Conservation (phyloP, 2,888 invertebrate species). For the Rugalucina vietnamica region DNA sequence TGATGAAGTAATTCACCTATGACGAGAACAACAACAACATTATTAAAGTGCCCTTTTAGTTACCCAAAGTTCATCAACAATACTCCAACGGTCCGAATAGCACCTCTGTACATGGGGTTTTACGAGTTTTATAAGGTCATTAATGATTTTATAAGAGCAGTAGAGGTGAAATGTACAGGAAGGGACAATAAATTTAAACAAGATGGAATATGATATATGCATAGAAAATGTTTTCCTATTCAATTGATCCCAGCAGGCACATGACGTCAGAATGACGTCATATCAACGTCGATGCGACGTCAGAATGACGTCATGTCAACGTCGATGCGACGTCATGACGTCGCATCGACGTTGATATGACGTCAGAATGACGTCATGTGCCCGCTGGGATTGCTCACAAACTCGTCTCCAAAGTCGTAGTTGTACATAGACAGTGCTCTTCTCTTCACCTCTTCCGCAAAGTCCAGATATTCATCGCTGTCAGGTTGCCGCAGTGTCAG, state of each 20-base stretch:
- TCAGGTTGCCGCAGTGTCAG: slow-evolving; percentile 91
- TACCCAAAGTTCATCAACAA: no score
- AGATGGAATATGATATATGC: no score
- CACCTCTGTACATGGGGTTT: no score
- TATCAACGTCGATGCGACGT: neutral
- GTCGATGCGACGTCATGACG: neutral
- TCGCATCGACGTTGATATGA: neutral
- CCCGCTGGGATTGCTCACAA: slow-evolving; percentile 61
- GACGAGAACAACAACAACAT: no score
- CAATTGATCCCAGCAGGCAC: neutral
- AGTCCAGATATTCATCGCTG: slow-evolving; percentile 90
- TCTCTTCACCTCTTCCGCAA: slow-evolving; percentile 89
- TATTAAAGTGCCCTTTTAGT: no score
- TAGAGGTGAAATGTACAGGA: no score
- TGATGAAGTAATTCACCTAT: slow-evolving; percentile 79
- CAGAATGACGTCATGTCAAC: neutral
- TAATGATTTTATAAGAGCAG: no score
- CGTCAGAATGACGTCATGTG: neutral
- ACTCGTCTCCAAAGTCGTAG: slow-evolving; percentile 79
- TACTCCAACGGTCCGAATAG: no score
- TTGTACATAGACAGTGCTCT: slow-evolving; percentile 82
- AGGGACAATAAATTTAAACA: no score
- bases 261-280: neutral
- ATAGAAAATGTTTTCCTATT: no score
- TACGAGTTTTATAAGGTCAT: no score